Conservation (phyloP, 1,140 invertebrate species). For the Pantala flavescens region DNA sequence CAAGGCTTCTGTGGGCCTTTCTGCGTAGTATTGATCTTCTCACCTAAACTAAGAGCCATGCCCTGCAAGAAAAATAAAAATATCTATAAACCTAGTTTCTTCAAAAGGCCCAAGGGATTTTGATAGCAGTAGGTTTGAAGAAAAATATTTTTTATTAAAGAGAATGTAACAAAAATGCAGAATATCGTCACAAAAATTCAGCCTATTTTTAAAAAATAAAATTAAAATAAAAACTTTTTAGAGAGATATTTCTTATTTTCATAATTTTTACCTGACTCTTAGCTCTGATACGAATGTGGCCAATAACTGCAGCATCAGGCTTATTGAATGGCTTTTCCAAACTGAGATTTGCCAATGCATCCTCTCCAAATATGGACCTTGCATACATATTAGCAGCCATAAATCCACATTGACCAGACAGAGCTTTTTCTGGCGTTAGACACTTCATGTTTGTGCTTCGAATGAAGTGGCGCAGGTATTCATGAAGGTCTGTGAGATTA, state of each 20-base stretch:
- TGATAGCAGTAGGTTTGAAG: too few relatives aligned
- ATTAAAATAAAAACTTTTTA: too few relatives aligned
- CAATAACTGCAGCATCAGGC: conserved; percentile 78
- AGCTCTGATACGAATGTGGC: conserved; percentile 93
- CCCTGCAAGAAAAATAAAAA: conserved; percentile 50
- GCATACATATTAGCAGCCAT: conserved; percentile 99
- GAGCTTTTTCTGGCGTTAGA: conserved; percentile 88
- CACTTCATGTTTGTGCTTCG: conserved; percentile 98
- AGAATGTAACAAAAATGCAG: too few relatives aligned
- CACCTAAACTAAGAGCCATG: conserved; percentile 91
- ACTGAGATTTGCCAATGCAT: conserved; percentile 95
- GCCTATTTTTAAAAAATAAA: too few relatives aligned
- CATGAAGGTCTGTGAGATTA: conserved; percentile 80
- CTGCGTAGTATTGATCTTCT: conserved; percentile 92
- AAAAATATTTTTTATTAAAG: too few relatives aligned
- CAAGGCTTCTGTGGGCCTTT: conserved; percentile 39
- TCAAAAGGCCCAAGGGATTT: too few relatives aligned
- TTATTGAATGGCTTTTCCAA: conserved; percentile 91
- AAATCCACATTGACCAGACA: conserved; percentile 94
- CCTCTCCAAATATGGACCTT: conserved; percentile 97
- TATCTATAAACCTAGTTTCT: conserved; percentile 14
- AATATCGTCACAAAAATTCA: too few relatives aligned
- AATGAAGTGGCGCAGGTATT: conserved; percentile 86
- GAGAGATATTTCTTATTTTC: too few relatives aligned
- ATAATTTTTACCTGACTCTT: conserved; percentile 81